phyloP scores from a whole-genome alignment of 2,113 vertebrate species.

The Zosterops borbonicus region DNA sequence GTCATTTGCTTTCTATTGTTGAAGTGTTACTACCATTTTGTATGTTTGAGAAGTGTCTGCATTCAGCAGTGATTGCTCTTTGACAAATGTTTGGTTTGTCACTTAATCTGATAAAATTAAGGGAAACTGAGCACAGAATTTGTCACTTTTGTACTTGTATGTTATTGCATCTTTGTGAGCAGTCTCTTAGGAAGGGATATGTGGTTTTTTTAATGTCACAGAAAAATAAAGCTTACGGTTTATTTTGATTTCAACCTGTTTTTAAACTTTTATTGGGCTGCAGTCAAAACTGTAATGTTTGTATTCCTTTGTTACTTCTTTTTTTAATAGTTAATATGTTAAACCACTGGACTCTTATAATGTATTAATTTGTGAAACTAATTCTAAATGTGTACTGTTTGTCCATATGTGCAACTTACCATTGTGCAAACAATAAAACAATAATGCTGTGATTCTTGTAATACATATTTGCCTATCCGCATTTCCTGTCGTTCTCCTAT shows the following conservation, averaged over 20 bases:
- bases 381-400: constrained; percentile 67
- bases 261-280: constrained; percentile 59
- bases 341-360: constrained; percentile 74
- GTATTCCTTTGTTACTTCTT: constrained; percentile 64
- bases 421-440: constrained; percentile 75
- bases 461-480: constrained; percentile 9
- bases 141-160: constrained; percentile 66
- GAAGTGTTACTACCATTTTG: constrained; percentile 61
- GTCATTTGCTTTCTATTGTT: constrained; percentile 64
- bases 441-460: constrained; percentile 65
- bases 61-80: constrained; percentile 23
- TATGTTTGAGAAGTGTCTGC: constrained; percentile 50
- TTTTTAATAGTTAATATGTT: constrained; percentile 68
- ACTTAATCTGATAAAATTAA: constrained; percentile 57
- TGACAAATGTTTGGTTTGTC: constrained; percentile 35
- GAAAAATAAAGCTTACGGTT: constrained; percentile 51
- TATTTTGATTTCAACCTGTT: constrained; percentile 28
- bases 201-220: constrained; percentile 22
- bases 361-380: constrained; percentile 69
- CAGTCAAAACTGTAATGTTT: constrained; percentile 60
- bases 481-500: neutral
- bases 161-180: constrained; percentile 41
- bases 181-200: constrained; percentile 5
- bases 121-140: constrained; percentile 58
- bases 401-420: constrained; percentile 66